These are phyloP conservation scores for Lathamus discolor DNA, from an alignment of 2,113 vertebrate species.

Conservation along the genomic window DNA sequence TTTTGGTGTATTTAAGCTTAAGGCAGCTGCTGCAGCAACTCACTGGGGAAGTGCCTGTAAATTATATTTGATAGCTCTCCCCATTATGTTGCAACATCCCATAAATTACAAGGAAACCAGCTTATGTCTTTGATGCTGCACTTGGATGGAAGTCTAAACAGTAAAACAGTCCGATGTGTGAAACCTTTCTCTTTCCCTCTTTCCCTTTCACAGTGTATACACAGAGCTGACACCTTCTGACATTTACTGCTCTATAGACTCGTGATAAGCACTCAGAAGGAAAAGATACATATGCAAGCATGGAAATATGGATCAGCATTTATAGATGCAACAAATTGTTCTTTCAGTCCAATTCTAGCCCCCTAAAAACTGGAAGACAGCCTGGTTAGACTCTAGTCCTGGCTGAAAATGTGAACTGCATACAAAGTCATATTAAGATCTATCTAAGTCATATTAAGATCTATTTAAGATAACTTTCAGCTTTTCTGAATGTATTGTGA, in stretches of 20 bases:
- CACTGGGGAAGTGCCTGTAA: not conserved
- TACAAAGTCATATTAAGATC: not conserved
- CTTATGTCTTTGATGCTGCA: not conserved
- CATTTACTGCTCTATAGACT: not conserved
- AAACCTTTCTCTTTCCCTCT: not conserved
- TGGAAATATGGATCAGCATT: accelerated
- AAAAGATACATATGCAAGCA: accelerated
- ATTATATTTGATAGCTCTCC: accelerated
- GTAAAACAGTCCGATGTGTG: accelerated
- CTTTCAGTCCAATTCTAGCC: not conserved
- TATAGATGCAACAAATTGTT: not conserved
- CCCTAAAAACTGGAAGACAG: not conserved
- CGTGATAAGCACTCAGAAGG: not conserved
- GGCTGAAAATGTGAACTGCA: accelerated
- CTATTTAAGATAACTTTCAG: not conserved
- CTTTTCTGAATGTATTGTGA: not conserved
- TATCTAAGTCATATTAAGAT: not conserved
- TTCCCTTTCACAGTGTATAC: not conserved
- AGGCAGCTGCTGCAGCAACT: not conserved
- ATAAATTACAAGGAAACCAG: not conserved
- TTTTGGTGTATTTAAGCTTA: not conserved
- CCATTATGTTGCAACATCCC: not conserved
- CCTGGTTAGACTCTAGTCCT: not conserved
- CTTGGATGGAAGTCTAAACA: not conserved
- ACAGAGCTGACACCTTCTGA: not conserved